Percentiles rank a stretch among this genome's conserved stretches.
phyloP scores from a whole-genome alignment of 2,113 vertebrate genomes.

The Calyptomena viridis region DNA sequence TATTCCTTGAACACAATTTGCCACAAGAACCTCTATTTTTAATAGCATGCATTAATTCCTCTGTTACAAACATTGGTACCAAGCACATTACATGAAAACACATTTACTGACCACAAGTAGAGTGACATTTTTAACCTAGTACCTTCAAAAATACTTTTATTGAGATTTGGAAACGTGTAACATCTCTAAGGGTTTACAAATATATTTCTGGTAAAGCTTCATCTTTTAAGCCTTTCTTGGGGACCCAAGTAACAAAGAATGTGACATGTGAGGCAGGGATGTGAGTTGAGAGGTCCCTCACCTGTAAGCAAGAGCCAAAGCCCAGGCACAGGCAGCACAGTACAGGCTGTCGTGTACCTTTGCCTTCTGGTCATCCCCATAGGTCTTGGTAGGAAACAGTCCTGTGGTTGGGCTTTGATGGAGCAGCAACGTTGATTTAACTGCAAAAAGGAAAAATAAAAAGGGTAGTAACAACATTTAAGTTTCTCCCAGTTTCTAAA shows the following conservation, averaged over 20 bases:
- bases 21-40: not conserved
- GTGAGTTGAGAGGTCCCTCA: slow-evolving; percentile 10
- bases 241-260: not conserved
- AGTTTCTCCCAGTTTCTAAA: not conserved
- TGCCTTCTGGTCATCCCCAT: slow-evolving; percentile 79
- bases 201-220: not conserved
- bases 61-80: not conserved
- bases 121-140: not conserved
- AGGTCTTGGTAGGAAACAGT: slow-evolving; percentile 91
- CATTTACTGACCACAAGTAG: not conserved
- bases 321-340: slow-evolving; percentile 92
- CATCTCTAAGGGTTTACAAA: not conserved
- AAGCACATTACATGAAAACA: not conserved
- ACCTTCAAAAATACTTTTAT: not conserved
- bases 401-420: slow-evolving; percentile 94
- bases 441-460: slow-evolving; percentile 63
- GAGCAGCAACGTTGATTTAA: slow-evolving; percentile 88
- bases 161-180: not conserved
- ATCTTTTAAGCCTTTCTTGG: not conserved
- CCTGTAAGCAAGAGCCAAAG: slow-evolving; percentile 91
- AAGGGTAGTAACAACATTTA: not conserved
- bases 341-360: slow-evolving; percentile 93
- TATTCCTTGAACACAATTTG: not conserved
- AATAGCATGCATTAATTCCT: not conserved
- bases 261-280: not conserved